Evolutionary conservation across 2,797 vertebrate genomes (phyloP), one percentile per base, ranked within the genome.

Genomic region (Garrulus glandarius): DNA sequence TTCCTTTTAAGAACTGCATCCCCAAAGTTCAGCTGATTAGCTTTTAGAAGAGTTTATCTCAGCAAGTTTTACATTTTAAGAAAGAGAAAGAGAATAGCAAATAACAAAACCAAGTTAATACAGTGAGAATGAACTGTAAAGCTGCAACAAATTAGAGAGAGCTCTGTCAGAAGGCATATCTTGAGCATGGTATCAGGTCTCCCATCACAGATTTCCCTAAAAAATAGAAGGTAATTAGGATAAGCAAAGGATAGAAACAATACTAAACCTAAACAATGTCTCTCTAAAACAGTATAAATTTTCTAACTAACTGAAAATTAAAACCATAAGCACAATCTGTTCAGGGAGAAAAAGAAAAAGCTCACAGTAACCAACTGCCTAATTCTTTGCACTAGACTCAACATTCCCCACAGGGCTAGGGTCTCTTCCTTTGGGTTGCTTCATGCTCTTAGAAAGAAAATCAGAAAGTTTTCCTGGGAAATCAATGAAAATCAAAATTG

Each of bases 221-320:
- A 90, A 95, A 71, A 21, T n/a, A 32, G 53, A 93, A 84, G 10
- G 26, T 56, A 96, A 95, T 88, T 87, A 95, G 34, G 7, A 50
- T 16, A 57, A 84, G n/a, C 15, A 85, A 94, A 79, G 7, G 13
- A 74, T 30, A 95, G 52, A 95, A 95, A 72, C 32, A 78, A 37
- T 27, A 20, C 16, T 52, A 74, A 76, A 63, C 2, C 24, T 61
- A 74, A 84, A 44, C 11, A 47, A 34, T 2, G 0, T 61, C 12
- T 83, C 26, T 27, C 17, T 71, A 32, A 12, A 20, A 32, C 7
- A 79, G 55, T 70, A 89, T 34, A 63, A 92, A 36, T 36, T 92
- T 92, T n/a, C 7, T 59, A 92, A 85, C 16, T 56, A 84, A 82
- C 34, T 91, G 70, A 44, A 60, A 91, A 61, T 41, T 15, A 86